These are phyloP conservation scores for Acronicta psi DNA, from an alignment of 2,888 invertebrate species.

Conservation along the genomic window DNA sequence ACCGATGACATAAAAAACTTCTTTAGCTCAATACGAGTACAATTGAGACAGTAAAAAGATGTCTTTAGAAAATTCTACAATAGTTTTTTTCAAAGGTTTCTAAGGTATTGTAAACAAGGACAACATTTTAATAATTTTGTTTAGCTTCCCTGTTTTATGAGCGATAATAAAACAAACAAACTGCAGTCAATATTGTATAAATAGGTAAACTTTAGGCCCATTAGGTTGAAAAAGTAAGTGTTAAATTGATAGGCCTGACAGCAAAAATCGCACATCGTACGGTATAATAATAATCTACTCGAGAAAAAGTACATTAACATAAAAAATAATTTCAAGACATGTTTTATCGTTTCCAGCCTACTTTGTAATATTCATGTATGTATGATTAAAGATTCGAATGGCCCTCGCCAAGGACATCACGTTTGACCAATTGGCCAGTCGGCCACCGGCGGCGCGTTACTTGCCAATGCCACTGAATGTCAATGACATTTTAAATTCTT, in stretches of 20 bases:
- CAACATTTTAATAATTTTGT: too few relatives aligned
- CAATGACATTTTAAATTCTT: constrained; percentile 69
- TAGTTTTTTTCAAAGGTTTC: too few relatives aligned
- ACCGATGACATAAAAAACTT: constrained; percentile 6
- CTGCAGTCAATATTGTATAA: not conserved
- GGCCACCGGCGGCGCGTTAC: constrained; percentile 60
- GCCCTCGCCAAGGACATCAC: constrained; percentile 69
- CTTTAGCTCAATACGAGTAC: constrained; percentile 1
- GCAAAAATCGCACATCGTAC: too few relatives aligned
- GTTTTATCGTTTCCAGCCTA: constrained; percentile 45
- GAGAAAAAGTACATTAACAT: constrained; percentile 7
- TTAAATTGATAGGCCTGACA: too few relatives aligned
- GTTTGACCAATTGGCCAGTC: constrained; percentile 68
- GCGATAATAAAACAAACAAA: constrained; percentile 1
- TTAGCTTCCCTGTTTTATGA: constrained; percentile 9
- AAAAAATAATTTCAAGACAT: constrained; percentile 36
- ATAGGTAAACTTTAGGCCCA: not conserved
- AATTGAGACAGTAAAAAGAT: constrained; percentile 17
- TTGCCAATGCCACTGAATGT: constrained; percentile 66
- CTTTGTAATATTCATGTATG: constrained; percentile 38
- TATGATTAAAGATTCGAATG: constrained; percentile 59
- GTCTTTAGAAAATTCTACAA: constrained; percentile 2
- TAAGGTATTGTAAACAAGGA: not conserved
- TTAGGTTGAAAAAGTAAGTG: too few relatives aligned
- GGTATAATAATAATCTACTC: constrained; percentile 3